Conservation (phyloP, 1,140 invertebrate genomes). For the Littorina saxatilis region DNA sequence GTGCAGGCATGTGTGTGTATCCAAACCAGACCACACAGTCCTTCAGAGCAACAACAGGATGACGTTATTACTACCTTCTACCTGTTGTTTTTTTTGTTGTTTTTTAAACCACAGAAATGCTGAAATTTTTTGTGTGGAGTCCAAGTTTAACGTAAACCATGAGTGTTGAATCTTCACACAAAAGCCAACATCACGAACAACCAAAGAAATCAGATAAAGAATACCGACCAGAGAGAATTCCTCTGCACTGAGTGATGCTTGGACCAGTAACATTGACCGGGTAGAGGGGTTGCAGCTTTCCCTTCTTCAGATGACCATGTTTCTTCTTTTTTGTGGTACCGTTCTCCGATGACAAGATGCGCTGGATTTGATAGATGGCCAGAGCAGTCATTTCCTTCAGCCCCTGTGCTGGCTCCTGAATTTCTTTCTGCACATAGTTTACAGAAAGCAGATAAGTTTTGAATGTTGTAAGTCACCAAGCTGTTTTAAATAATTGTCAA, state of each 20-base stretch:
- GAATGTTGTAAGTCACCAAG: background rate
- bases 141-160: no score
- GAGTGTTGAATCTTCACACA: no score
- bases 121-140: no score
- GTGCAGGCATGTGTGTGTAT: no score
- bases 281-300: slow-evolving; percentile 5
- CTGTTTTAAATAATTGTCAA: background rate
- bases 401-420: slow-evolving; percentile 10
- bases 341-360: background rate
- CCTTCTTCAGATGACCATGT: slow-evolving; percentile 5
- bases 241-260: background rate
- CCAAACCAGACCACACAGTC: no score
- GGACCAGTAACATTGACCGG: background rate
- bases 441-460: background rate
- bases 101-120: no score
- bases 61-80: no score
- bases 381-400: slow-evolving; percentile 17
- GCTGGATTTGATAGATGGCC: background rate
- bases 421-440: background rate
- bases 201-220: no score
- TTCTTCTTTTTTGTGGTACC: background rate
- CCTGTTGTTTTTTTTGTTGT: no score
- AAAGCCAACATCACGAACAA: no score
- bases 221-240: slow-evolving; percentile 7
- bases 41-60: no score